Conservation (phyloP, 1,140 invertebrate genomes). For the Drosophila hydei region DNA sequence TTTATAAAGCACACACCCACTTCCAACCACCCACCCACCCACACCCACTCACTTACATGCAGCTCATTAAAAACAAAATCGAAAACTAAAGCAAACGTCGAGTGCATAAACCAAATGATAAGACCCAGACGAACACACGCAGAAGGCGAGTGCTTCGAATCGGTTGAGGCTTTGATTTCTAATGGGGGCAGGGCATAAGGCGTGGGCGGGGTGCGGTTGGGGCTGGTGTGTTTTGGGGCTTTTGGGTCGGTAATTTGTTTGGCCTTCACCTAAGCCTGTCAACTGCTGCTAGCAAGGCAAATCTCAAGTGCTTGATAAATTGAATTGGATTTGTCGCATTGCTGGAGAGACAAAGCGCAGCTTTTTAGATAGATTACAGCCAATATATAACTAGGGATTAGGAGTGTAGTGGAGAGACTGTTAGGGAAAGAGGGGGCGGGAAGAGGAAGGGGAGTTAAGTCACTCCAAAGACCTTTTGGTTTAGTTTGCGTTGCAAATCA, state of each 20-base stretch:
- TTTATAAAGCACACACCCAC: conserved; percentile 30
- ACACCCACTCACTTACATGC: conserved; percentile 6
- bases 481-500: too few relatives aligned
- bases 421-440: too few relatives aligned
- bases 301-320: conserved; percentile 63
- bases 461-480: too few relatives aligned
- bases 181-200: too few relatives aligned
- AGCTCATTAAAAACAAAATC: conserved; percentile 29
- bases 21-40: conserved; percentile 20
- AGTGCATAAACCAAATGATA: conserved; percentile 15
- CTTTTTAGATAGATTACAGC: conserved; percentile 3
- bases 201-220: not conserved
- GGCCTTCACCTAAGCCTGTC: conserved; percentile 26
- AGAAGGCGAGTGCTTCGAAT: not conserved
- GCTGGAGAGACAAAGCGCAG: conserved; percentile 4
- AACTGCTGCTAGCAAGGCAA: conserved; percentile 24
- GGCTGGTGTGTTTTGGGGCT: not conserved
- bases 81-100: conserved; percentile 17
- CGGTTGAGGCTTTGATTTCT: not conserved
- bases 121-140: not conserved
- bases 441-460: too few relatives aligned
- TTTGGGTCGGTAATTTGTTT: conserved; percentile 27
- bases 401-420: too few relatives aligned
- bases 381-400: not conserved
- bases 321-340: conserved; percentile 62